Conservation (phyloP, 2,888 invertebrate genomes). For the Lochmaea crataegi region DNA sequence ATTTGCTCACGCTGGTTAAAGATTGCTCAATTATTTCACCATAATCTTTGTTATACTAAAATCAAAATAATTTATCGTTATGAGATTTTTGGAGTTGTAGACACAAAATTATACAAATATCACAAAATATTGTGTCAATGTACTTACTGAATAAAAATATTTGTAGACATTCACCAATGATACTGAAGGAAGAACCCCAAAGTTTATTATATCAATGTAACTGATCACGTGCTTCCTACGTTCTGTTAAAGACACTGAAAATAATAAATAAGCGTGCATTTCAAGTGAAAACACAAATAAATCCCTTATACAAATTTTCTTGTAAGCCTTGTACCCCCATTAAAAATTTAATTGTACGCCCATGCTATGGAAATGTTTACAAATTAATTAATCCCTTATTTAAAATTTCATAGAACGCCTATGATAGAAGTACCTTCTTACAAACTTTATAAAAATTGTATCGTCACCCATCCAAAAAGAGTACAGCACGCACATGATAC, state of each 20-base stretch:
- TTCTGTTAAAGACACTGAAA: slow-evolving; percentile 30
- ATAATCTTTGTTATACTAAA: slow-evolving; percentile 38
- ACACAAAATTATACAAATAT: neutral
- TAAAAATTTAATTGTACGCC: no score
- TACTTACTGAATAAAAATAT: slow-evolving; percentile 37
- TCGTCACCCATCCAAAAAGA: no score
- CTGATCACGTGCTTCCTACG: slow-evolving; percentile 25
- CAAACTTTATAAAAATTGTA: no score
- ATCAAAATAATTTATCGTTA: neutral
- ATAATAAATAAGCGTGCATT: neutral
- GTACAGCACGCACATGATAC: no score
- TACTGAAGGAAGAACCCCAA: slow-evolving; percentile 20
- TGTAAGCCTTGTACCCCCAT: no score
- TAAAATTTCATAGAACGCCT: no score
- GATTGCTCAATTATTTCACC: slow-evolving; percentile 32
- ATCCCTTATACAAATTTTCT: no score
- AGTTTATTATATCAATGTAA: slow-evolving; percentile 31
- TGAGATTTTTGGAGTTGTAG: neutral
- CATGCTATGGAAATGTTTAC: no score
- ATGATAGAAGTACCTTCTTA: no score
- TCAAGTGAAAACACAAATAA: neutral
- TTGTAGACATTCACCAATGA: slow-evolving; percentile 29
- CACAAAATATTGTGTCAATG: no score
- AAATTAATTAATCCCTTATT: no score
- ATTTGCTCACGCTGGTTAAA: slow-evolving; percentile 14